Evolutionary conservation across 2,888 invertebrate species (phyloP), one percentile per base, ranked within the genome.

Genomic region (Heliconius ismenius): DNA sequence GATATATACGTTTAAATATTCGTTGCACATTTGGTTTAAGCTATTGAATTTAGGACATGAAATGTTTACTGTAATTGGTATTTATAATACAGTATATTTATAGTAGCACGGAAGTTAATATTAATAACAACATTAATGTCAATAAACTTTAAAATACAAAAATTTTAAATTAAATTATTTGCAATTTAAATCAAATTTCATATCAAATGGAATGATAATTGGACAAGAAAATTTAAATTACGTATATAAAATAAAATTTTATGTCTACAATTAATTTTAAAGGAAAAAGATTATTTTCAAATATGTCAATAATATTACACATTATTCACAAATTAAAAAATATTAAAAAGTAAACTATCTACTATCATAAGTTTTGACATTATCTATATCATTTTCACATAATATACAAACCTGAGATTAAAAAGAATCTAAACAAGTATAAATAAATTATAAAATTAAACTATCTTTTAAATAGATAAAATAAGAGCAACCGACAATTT

Each of bases 401-500:
- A 7, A 49, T 49, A 49, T 21, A 49, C 49, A 21, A 49, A 49
- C 18, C 49, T 21, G 7, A 49, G 1, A 49, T 7, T 21, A 7
- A 49, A 21, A 49, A 49, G 7, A 18, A 21, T 49, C 49, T 49
- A 49, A 18, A 49, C 3, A 21, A 49, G 18, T 49, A 49, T 49
- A 49, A 49, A 49, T 21, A 21, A 49, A 49, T 21, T 0, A 49
- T 21, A 21, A 21, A 49, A 7, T 49, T 49, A 18, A 49, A 49
- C 7, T n/a, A n/a, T 58, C 58, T n/a, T 2, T 58, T 7, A n/a
- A 58, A 58, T n/a, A 58, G n/a, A 58, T 58, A 10, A 58, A 58
- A 58, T 10, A n/a, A 58, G 58, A 58, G n/a, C 78, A 54, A 78
- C 36, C 73, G 9, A 58, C 39, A 69, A 78, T 69, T 79, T 78